Conservation (phyloP, 1,140 invertebrate species). For the Manduca sexta region DNA sequence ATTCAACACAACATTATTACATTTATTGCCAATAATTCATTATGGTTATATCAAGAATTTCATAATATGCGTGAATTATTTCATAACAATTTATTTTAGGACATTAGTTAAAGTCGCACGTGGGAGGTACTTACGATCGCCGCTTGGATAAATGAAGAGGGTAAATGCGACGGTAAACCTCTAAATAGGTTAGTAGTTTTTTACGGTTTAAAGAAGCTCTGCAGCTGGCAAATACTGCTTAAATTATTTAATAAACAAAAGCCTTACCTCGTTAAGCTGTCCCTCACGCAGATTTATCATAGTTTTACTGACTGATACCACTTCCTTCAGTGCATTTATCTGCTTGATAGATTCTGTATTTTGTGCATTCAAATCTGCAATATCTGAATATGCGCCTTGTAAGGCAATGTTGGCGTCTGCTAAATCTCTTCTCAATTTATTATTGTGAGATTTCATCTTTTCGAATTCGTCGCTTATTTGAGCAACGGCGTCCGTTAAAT, state of each 20-base stretch:
- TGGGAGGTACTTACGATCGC: too few species aligned
- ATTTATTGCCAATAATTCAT: too few species aligned
- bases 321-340: slow-evolving; percentile 79
- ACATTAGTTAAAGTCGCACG: too few species aligned
- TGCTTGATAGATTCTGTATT: slow-evolving; percentile 77
- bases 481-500: slow-evolving; percentile 32
- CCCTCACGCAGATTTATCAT: slow-evolving; percentile 80
- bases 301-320: slow-evolving; percentile 79
- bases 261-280: slow-evolving; percentile 78
- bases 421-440: slow-evolving; percentile 71
- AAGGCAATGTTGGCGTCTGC: slow-evolving; percentile 75
- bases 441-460: slow-evolving; percentile 65
- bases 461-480: slow-evolving; percentile 57
- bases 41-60: too few species aligned
- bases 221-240: not conserved
- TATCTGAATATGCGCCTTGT: slow-evolving; percentile 75
- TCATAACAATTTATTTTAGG: too few species aligned
- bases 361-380: slow-evolving; percentile 74
- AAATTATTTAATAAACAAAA: slow-evolving; percentile 22
- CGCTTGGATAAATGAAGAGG: too few species aligned
- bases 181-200: too few species aligned
- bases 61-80: too few species aligned
- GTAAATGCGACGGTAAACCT: too few species aligned
- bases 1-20: too few species aligned
- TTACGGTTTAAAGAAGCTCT: not conserved